Conservation (phyloP, 2,113 vertebrate species). For the Hippolais icterina region DNA sequence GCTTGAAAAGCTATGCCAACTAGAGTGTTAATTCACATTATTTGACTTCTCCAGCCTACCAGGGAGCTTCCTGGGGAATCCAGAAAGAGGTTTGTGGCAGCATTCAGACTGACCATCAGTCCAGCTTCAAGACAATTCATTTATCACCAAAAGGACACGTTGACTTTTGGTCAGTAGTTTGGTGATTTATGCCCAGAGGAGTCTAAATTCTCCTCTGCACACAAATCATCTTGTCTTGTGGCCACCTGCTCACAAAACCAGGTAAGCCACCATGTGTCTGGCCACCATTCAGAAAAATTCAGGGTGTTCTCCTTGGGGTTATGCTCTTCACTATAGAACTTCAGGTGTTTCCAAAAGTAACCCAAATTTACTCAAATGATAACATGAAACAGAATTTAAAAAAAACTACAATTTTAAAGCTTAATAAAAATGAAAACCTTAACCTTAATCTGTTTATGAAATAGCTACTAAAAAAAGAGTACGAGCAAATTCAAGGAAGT, state of each 20-base stretch:
- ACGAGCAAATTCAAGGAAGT: background rate
- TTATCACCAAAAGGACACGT: background rate
- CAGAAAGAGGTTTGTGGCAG: background rate
- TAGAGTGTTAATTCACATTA: background rate
- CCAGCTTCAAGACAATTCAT: background rate
- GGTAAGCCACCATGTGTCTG: rapidly evolving
- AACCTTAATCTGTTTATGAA: background rate
- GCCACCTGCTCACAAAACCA: background rate
- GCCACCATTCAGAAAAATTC: background rate
- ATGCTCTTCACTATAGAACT: background rate
- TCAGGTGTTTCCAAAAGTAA: background rate
- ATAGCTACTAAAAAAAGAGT: background rate
- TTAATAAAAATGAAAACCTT: background rate
- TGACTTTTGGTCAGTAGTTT: background rate
- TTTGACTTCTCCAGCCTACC: background rate
- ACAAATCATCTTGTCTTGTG: background rate
- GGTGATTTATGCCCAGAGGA: background rate
- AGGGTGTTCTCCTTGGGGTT: background rate
- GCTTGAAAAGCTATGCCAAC: background rate
- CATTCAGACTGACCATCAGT: background rate
- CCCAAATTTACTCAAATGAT: background rate
- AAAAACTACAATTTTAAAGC: background rate
- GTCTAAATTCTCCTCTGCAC: background rate
- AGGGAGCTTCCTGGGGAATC: background rate
- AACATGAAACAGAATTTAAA: background rate